These are phyloP conservation scores for Erebia ligea DNA, from an alignment of 2,888 invertebrate species.

Conservation along the genomic window DNA sequence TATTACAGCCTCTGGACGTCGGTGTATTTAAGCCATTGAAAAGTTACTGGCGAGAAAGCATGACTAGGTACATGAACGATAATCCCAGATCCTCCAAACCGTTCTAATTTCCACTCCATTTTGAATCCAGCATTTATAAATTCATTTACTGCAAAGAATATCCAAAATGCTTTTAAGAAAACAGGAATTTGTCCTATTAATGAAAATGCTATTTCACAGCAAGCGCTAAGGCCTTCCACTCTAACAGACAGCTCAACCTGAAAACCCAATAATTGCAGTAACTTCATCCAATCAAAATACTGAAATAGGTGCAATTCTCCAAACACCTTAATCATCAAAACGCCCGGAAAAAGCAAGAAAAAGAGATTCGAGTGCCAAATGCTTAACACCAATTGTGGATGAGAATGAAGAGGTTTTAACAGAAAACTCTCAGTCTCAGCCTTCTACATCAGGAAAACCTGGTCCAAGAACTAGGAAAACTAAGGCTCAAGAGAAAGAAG, in stretches of 20 bases:
- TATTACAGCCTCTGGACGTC: conserved; percentile 41
- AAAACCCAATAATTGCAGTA: conserved; percentile 4
- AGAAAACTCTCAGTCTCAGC: conserved; percentile 4
- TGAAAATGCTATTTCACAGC: background rate
- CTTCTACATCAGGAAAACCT: conserved; percentile 2
- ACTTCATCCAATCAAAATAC: conserved; percentile 4
- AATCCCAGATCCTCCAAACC: background rate
- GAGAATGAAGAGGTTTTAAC: conserved; percentile 4
- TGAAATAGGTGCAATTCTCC: conserved; percentile 4
- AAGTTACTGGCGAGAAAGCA: conserved; percentile 11
- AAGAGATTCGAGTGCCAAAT: conserved; percentile 4
- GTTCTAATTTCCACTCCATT: conserved; percentile 8
- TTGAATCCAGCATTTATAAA: conserved; percentile 7
- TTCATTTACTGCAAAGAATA: conserved; percentile 9
- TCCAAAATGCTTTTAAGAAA: conserved; percentile 11
- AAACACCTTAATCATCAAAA: conserved; percentile 4
- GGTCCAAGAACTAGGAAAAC: conserved; percentile 4
- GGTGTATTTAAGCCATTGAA: conserved; percentile 21
- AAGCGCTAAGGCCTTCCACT: background rate
- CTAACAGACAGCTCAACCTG: conserved; percentile 2
- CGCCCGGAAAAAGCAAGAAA: conserved; percentile 1
- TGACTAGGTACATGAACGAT: conserved; percentile 11
- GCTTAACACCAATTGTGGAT: conserved; percentile 4
- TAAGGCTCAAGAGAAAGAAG: conserved; percentile 4
- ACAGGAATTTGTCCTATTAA: conserved; percentile 11